Conservation (phyloP, 2,888 invertebrate species). For the Leptinotarsa rubiginosa region DNA sequence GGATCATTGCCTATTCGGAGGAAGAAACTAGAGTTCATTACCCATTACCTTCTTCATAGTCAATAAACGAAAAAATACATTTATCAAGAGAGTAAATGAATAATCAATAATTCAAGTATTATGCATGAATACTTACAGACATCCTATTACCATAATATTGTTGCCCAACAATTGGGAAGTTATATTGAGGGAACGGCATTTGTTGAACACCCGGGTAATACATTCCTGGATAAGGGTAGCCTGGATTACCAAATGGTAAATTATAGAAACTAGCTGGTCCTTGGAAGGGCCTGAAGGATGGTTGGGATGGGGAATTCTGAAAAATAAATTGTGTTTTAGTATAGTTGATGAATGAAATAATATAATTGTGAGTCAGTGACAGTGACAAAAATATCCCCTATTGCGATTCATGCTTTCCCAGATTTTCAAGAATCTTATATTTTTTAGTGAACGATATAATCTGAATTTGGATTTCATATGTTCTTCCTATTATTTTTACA, state of each 20-base stretch:
- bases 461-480: too few species aligned
- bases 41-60: too few species aligned
- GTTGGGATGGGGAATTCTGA: slow-evolving; percentile 58
- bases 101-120: too few species aligned
- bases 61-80: too few species aligned
- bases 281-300: slow-evolving; percentile 68
- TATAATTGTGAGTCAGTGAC: too few species aligned
- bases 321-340: slow-evolving; percentile 37
- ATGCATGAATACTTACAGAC: slow-evolving; percentile 67
- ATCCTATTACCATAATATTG: slow-evolving; percentile 66
- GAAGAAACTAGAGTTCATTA: too few species aligned
- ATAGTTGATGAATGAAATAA: neutral
- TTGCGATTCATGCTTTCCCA: too few species aligned
- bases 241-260: slow-evolving; percentile 54
- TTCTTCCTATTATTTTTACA: too few species aligned
- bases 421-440: too few species aligned
- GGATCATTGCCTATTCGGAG: too few species aligned
- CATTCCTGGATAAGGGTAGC: slow-evolving; percentile 45
- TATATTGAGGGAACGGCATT: slow-evolving; percentile 58
- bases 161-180: slow-evolving; percentile 65
- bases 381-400: too few species aligned
- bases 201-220: slow-evolving; percentile 69
- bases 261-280: slow-evolving; percentile 56
- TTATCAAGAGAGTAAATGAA: neutral
- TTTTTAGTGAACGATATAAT: too few species aligned